Evolutionary conservation across 2,888 invertebrate species (phyloP).

Genomic region (Mantis religiosa): DNA sequence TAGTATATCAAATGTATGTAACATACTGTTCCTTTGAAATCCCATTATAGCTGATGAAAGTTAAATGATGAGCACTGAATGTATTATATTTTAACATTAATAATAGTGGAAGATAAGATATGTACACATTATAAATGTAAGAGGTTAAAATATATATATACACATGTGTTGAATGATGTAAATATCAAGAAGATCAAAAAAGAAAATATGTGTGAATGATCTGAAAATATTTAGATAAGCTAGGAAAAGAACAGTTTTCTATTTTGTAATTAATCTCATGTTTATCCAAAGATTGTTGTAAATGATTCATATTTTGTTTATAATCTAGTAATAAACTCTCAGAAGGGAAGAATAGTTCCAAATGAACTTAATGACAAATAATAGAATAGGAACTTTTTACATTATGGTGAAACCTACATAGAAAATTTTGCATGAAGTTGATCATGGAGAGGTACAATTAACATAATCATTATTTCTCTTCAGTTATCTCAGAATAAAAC

Average conservation of each 20-base stretch:
- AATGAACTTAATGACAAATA: constrained; percentile 3
- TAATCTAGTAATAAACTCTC: not conserved
- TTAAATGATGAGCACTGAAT: not conserved
- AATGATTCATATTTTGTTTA: not conserved
- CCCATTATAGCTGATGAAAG: not conserved
- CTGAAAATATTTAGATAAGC: not conserved
- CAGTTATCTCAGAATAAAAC: not conserved
- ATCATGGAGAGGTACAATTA: not conserved
- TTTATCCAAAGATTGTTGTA: not conserved
- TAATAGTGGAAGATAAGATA: not conserved
- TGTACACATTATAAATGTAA: not conserved
- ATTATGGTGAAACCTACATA: not conserved
- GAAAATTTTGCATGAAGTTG: not conserved
- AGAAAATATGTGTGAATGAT: not conserved
- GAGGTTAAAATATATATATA: not conserved
- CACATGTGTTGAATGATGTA: not conserved
- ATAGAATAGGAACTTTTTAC: not conserved
- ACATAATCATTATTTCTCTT: not conserved
- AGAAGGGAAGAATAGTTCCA: not conserved
- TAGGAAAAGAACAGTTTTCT: not conserved
- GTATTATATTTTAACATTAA: not conserved
- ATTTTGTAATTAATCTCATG: not conserved
- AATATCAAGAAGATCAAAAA: not conserved
- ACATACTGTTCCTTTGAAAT: constrained; percentile 6
- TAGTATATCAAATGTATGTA: not conserved